Conservation (phyloP, 1,140 invertebrate species). For the Calephelis virginiensis region DNA sequence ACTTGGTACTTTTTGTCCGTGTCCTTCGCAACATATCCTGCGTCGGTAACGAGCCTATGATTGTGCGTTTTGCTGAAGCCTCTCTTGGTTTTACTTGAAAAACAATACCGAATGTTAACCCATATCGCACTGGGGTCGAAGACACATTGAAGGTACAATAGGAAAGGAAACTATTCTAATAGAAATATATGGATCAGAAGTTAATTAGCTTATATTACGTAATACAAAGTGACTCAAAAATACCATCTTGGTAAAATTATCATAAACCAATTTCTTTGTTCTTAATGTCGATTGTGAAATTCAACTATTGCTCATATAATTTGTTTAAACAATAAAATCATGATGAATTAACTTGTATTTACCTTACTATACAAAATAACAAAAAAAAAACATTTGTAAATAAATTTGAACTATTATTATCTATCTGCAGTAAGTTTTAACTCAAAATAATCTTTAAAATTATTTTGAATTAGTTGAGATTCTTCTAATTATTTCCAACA, state of each 20-base stretch:
- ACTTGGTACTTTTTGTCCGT: constrained; percentile 61
- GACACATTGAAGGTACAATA: constrained; percentile 1
- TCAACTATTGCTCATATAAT: too few species aligned
- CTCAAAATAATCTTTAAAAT: too few species aligned
- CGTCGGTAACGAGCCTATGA: constrained; percentile 39
- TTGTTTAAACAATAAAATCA: too few species aligned
- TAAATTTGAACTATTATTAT: too few species aligned
- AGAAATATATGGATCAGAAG: constrained; percentile 10
- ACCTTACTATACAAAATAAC: too few species aligned
- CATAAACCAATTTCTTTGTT: neutral
- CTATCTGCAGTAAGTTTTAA: too few species aligned
- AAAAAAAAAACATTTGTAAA: too few species aligned
- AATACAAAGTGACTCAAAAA: constrained; percentile 5
- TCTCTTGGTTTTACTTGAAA: constrained; percentile 70
- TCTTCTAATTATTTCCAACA: too few species aligned
- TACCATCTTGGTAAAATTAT: neutral
- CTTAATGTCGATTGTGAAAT: too few species aligned
- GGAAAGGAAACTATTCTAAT: constrained; percentile 3
- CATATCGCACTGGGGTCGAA: constrained; percentile 13
- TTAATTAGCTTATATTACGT: constrained; percentile 7
- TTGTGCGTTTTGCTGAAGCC: constrained; percentile 59
- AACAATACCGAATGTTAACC: constrained; percentile 48
- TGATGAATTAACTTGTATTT: too few species aligned
- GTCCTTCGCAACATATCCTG: constrained; percentile 52
- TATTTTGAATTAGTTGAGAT: too few species aligned